Percentiles rank a stretch among this genome's conserved stretches.
Evolutionary conservation across 2,797 vertebrate species (phyloP).

Genomic region (Acomys russatus): DNA sequence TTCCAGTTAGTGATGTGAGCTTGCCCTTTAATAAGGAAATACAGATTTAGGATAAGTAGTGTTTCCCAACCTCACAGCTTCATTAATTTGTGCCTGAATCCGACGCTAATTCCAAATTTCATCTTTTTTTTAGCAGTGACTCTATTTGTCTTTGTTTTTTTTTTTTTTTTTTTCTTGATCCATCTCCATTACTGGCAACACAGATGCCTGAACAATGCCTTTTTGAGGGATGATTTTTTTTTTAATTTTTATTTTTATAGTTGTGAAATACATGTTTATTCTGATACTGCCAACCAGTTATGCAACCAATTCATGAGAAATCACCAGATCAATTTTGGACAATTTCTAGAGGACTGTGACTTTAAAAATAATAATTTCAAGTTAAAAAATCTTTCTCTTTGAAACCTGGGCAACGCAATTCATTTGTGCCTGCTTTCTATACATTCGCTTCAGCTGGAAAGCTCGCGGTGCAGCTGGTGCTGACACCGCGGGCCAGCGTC

Average conservation of each 20-base stretch:
- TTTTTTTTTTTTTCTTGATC: not conserved
- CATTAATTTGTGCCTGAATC: not conserved
- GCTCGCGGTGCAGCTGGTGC: slow-evolving; percentile 89
- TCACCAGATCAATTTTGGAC: slow-evolving; percentile 68
- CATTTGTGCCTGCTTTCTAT: slow-evolving; percentile 87
- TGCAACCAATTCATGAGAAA: slow-evolving; percentile 47
- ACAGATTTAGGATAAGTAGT: not conserved
- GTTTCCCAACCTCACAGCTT: slow-evolving; percentile 3
- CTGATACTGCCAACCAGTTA: slow-evolving; percentile 65
- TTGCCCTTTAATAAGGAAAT: not conserved
- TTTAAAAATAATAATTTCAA: slow-evolving; percentile 87
- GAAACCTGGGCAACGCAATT: slow-evolving; percentile 87
- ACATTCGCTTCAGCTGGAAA: slow-evolving; percentile 91
- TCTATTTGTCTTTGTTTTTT: not conserved
- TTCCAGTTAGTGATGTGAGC: not conserved
- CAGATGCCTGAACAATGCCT: not conserved
- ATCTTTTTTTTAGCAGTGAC: not conserved
- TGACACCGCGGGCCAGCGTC: slow-evolving; percentile 91
- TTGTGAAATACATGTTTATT: slow-evolving; percentile 86
- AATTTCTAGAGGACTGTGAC: not conserved
- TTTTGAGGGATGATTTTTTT: not conserved
- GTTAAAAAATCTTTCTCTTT: slow-evolving; percentile 93
- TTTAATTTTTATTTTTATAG: not conserved
- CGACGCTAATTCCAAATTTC: not conserved
- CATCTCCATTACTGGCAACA: slow-evolving; percentile 2